phyloP scores from a whole-genome alignment of 1,140 invertebrate species.

The Brachionus asplanchnoidis region DNA sequence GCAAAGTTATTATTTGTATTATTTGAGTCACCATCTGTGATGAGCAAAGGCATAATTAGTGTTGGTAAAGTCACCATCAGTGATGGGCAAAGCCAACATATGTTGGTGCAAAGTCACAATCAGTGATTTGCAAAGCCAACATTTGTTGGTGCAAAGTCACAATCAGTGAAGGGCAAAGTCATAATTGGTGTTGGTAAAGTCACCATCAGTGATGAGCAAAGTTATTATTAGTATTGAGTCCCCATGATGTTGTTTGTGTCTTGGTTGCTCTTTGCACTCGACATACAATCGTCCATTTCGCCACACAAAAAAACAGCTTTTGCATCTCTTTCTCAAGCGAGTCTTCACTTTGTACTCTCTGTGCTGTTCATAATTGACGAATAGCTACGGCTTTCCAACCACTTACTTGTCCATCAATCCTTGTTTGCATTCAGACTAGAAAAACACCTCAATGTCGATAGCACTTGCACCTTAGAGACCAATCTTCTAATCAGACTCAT shows the following conservation, averaged over 20 bases:
- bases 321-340: slow-evolving; percentile 64
- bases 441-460: background rate
- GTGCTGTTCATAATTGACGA: background rate
- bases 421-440: background rate
- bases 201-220: no score
- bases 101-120: no score
- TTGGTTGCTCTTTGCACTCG: slow-evolving; percentile 67
- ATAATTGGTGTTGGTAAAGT: no score
- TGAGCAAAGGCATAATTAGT: no score
- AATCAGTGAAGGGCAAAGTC: no score
- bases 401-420: background rate
- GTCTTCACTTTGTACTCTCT: slow-evolving; percentile 61
- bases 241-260: slow-evolving; percentile 63
- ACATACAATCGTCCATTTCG: slow-evolving; percentile 67
- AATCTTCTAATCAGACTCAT: background rate
- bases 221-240: no score
- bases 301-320: slow-evolving; percentile 69
- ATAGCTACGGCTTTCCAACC: background rate
- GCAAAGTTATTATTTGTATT: no score
- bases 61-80: no score
- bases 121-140: no score
- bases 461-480: background rate
- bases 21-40: no score
- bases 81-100: no score
- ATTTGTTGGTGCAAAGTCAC: no score